Evolutionary conservation across 2,113 vertebrate genomes (phyloP).

Genomic region (Psammodynastes pulverulentus): DNA sequence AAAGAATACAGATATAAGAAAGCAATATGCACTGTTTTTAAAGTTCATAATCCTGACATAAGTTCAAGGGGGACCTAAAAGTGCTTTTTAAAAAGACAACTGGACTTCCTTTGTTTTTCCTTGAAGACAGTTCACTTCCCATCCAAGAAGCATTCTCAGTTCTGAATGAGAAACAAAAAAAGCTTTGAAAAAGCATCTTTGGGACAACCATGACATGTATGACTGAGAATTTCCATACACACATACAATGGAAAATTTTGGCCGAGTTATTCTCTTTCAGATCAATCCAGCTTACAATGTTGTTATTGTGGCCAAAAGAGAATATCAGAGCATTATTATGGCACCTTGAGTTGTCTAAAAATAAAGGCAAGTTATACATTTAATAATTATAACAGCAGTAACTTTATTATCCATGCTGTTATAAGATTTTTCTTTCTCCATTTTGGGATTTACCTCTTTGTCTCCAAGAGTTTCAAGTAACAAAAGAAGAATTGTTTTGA

Average conservation of each 20-base stretch:
- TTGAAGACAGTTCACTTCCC: not conserved
- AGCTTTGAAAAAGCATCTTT: not conserved
- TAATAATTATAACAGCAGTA: not conserved
- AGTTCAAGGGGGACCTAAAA: not conserved
- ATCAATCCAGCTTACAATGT: not conserved
- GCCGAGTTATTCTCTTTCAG: not conserved
- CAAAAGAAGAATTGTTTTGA: slow-evolving; percentile 93
- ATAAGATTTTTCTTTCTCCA: not conserved
- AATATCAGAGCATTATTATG: not conserved
- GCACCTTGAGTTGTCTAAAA: not conserved
- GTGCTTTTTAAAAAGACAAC: not conserved
- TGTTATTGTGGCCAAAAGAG: not conserved
- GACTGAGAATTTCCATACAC: not conserved
- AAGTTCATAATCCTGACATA: not conserved
- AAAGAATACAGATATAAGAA: not conserved
- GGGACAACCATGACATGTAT: not conserved
- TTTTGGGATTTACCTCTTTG: slow-evolving; percentile 79
- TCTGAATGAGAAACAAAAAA: not conserved
- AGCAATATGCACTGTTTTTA: not conserved
- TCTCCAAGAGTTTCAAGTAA: slow-evolving; percentile 93
- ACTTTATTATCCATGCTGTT: not conserved
- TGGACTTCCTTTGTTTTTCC: not conserved
- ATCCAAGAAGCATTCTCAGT: not conserved
- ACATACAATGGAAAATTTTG: not conserved
- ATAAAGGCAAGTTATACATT: not conserved